Evolutionary conservation across 2,888 invertebrate genomes (phyloP).

Genomic region (Nezara viridula): DNA sequence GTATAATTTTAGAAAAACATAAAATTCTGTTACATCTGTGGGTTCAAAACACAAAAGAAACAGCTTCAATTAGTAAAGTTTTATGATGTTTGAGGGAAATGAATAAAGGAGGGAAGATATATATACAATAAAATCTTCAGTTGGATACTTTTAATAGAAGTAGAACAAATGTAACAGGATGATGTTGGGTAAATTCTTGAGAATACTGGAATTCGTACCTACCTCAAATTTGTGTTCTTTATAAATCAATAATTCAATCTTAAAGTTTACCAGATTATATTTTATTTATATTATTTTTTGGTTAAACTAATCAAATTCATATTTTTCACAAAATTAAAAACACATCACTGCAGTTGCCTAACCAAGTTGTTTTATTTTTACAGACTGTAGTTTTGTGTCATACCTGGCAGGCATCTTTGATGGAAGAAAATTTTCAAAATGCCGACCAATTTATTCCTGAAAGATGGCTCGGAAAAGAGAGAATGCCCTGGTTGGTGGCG

Average conservation of each 20-base stretch:
- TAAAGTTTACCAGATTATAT: background rate
- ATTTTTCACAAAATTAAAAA: background rate
- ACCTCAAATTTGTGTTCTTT: too few species aligned
- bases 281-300: background rate
- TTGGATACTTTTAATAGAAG: too few species aligned
- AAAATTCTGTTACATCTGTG: too few species aligned
- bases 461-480: slow-evolving; percentile 76
- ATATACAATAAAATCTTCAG: too few species aligned
- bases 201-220: too few species aligned
- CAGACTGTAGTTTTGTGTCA: slow-evolving; percentile 85
- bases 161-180: too few species aligned
- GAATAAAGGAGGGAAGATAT: too few species aligned
- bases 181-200: too few species aligned
- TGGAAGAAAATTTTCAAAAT: slow-evolving; percentile 81
- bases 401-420: slow-evolving; percentile 84
- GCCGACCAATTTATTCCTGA: slow-evolving; percentile 82
- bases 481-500: slow-evolving; percentile 76
- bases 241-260: background rate
- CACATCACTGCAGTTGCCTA: background rate
- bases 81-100: too few species aligned
- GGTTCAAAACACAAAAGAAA: too few species aligned
- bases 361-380: slow-evolving; percentile 62
- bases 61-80: too few species aligned
- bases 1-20: too few species aligned
- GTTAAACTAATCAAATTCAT: background rate